phyloP scores from a whole-genome alignment of 2,113 vertebrate species.

The Scomber scombrus region DNA sequence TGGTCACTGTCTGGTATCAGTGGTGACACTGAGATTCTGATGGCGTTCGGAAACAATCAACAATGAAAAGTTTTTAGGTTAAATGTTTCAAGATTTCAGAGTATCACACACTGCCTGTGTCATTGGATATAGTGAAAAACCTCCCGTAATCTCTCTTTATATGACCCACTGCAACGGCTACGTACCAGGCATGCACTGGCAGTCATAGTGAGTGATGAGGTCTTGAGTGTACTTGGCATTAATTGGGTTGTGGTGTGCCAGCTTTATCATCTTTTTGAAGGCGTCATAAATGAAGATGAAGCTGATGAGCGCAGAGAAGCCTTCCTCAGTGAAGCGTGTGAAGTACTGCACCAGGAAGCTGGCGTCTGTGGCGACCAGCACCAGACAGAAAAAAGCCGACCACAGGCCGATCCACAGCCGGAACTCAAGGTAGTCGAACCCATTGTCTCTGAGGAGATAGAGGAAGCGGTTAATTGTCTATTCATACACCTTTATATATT shows the following conservation, averaged over 20 bases:
- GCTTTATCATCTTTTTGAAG: slow-evolving; percentile 98
- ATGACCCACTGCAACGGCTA: not conserved
- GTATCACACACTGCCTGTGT: not conserved
- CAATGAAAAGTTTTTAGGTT: not conserved
- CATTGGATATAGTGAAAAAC: not conserved
- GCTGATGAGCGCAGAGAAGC: slow-evolving; percentile 96
- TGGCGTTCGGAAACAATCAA: not conserved
- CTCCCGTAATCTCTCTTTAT: not conserved
- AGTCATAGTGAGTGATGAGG: slow-evolving; percentile 89
- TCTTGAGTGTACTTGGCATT: slow-evolving; percentile 86
- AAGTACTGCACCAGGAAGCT: slow-evolving; percentile 98
- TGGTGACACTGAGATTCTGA: not conserved
- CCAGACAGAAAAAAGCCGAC: slow-evolving; percentile 92
- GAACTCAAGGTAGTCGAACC: slow-evolving; percentile 96
- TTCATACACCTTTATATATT: not conserved
- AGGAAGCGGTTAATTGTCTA: not conserved
- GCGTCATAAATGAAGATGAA: slow-evolving; percentile 99
- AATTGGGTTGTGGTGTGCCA: slow-evolving; percentile 93
- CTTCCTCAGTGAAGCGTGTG: slow-evolving; percentile 97
- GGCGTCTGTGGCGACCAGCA: slow-evolving; percentile 94
- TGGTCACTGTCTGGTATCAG: slow-evolving; percentile 20
- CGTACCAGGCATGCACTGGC: slow-evolving; percentile 86
- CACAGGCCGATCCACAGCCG: slow-evolving; percentile 98
- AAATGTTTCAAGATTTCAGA: not conserved
- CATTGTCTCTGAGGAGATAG: slow-evolving; percentile 88